Evolutionary conservation across 2,888 invertebrate genomes (phyloP).

Genomic region (Trisateles emortualis): DNA sequence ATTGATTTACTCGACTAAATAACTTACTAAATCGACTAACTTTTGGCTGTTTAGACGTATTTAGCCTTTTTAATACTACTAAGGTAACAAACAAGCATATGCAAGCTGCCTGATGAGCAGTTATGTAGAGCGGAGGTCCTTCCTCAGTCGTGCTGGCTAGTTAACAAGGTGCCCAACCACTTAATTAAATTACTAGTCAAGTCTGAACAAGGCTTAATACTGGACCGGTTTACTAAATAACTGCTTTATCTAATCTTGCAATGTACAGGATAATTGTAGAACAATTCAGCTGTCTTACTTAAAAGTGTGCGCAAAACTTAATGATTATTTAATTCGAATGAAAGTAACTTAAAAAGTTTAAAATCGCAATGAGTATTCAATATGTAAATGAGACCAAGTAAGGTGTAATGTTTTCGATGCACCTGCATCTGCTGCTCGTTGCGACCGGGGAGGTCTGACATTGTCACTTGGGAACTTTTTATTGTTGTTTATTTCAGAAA

Average conservation of each 20-base stretch:
- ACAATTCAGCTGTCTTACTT: slow-evolving; percentile 28
- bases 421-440: slow-evolving; percentile 54
- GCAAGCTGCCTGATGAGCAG: no score
- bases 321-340: slow-evolving; percentile 37
- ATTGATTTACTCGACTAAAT: no score
- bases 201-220: no score
- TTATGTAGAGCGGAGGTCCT: no score
- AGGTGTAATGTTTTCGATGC: slow-evolving; percentile 43
- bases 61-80: no score
- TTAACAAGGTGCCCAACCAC: no score
- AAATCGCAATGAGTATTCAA: slow-evolving; percentile 19
- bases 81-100: no score
- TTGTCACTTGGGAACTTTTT: slow-evolving; percentile 36
- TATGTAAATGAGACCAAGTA: slow-evolving; percentile 32
- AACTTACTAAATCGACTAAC: no score
- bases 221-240: slow-evolving; percentile 35
- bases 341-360: slow-evolving; percentile 23
- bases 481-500: slow-evolving; percentile 42
- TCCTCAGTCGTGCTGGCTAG: no score
- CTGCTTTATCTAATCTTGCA: slow-evolving; percentile 26
- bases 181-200: no score
- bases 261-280: neutral
- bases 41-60: no score
- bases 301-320: slow-evolving; percentile 23
- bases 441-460: slow-evolving; percentile 54